phyloP scores from a whole-genome alignment of 2,797 vertebrate species.

The Bovichtus diacanthus region DNA sequence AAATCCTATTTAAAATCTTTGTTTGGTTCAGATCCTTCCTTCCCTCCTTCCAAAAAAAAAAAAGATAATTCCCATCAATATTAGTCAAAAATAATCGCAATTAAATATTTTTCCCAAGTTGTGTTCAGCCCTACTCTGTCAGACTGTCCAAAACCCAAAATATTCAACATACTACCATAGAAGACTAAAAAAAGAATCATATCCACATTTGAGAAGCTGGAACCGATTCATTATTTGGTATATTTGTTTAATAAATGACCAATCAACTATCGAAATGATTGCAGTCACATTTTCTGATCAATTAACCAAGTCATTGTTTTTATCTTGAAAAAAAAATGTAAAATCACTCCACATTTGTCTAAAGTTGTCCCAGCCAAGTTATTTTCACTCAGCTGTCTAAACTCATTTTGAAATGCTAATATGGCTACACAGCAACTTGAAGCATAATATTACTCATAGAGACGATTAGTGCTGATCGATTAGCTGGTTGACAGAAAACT shows the following conservation, averaged over 20 bases:
- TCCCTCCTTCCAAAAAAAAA: too few species aligned
- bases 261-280: background rate
- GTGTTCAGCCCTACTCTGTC: too few species aligned
- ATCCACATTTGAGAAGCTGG: background rate
- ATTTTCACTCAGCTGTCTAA: background rate
- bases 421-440: too few species aligned
- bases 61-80: too few species aligned
- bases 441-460: too few species aligned
- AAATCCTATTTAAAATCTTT: too few species aligned
- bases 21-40: too few species aligned
- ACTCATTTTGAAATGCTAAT: background rate
- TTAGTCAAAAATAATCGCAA: too few species aligned
- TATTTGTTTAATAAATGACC: background rate
- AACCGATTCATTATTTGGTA: accelerated
- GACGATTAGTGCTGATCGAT: conserved; percentile 6
- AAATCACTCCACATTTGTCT: background rate
- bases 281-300: background rate
- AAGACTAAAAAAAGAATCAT: background rate
- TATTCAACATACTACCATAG: background rate
- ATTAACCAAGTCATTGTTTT: background rate
- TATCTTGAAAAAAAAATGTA: background rate
- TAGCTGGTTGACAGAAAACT: conserved; percentile 9
- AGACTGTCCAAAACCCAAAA: background rate
- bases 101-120: too few species aligned
- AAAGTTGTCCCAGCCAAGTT: background rate